Conservation (phyloP, 2,797 vertebrate genomes). For the Pseudotriccus pelzelni region DNA sequence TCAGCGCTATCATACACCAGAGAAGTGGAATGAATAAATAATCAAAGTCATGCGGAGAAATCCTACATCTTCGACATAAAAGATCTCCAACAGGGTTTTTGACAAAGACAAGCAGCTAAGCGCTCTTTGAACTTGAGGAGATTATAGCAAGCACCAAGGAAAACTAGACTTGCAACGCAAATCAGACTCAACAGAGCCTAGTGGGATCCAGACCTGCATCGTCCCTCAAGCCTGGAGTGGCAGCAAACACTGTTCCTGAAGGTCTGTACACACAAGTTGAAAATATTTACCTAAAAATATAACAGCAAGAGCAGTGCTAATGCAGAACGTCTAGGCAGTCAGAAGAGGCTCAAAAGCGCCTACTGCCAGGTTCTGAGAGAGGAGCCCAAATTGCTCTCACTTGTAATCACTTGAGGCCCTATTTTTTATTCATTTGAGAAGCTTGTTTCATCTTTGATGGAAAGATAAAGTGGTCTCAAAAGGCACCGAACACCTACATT, state of each 20-base stretch:
- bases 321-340: conserved; percentile 27
- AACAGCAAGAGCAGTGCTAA: background rate
- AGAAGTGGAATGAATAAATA: conserved; percentile 92
- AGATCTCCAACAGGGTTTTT: conserved; percentile 89
- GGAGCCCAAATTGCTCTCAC: conserved; percentile 64
- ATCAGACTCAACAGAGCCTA: conserved; percentile 81
- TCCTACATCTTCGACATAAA: conserved; percentile 93
- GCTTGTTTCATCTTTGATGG: conserved; percentile 47
- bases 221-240: conserved; percentile 51
- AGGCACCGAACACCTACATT: conserved; percentile 60
- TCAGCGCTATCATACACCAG: conserved; percentile 86
- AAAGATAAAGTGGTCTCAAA: conserved; percentile 64
- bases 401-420: conserved; percentile 70
- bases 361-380: conserved; percentile 62
- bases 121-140: conserved; percentile 87
- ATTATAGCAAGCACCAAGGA: conserved; percentile 84
- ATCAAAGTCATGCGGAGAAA: conserved; percentile 91
- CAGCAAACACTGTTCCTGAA: conserved; percentile 52
- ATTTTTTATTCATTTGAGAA: conserved; percentile 69
- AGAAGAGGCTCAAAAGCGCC: conserved; percentile 51
- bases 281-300: conserved; percentile 64
- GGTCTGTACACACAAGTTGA: conserved; percentile 13
- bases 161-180: conserved; percentile 76
- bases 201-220: conserved; percentile 67
- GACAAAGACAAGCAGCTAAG: conserved; percentile 93